Evolutionary conservation across 2,113 vertebrate species (phyloP), one percentile per base, ranked within the genome.

Genomic region (Ibidorhyncha struthersii): DNA sequence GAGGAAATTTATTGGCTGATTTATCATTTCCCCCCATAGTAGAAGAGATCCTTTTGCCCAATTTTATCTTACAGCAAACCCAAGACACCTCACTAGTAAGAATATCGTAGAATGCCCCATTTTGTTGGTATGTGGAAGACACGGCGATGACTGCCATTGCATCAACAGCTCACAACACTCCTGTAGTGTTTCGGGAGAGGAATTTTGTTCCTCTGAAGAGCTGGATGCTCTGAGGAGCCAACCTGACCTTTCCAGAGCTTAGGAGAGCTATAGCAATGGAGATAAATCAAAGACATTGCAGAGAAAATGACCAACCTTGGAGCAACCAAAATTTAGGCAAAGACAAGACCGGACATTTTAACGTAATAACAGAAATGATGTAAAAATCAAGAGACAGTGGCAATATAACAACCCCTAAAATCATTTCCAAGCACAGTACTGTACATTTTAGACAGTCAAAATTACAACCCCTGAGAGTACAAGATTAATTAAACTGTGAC

Each of bases 401-500:
- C 56, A 71, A 52, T 61, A 38, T 49, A 82, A 50, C 8, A 78
- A 82, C 6, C n/a, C 4, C 4, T 34, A 69, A 95, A 84, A 91
- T 76, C 0, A 79, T 38, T 72, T 82, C 41, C 65, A 82, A 45
- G 47, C 40, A 78, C 13, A 69, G 49, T 40, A n/a, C 17, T 36
- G 7, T 71, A 43, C 23, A 25, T 61, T 93, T 84, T 45, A 96
- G 52, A 43, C 72, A 72, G 58, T 78, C 43, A 91, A 65, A 95
- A 86, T 87, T 49, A 72, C 18, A 82, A 11, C 32, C 32, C 10
- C 26, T 32, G 14, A 71, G 69, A 92, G 43, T 36, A 77, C 27
- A 52, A 87, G 36, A 72, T 85, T 70, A 96, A 96, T 86, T 95
- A 96, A 94, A 56, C 36, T 76, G 17, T 66, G 70, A 80, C 50